Evolutionary conservation across 2,113 vertebrate genomes (phyloP).

Genomic region (Gopherus flavomarginatus): DNA sequence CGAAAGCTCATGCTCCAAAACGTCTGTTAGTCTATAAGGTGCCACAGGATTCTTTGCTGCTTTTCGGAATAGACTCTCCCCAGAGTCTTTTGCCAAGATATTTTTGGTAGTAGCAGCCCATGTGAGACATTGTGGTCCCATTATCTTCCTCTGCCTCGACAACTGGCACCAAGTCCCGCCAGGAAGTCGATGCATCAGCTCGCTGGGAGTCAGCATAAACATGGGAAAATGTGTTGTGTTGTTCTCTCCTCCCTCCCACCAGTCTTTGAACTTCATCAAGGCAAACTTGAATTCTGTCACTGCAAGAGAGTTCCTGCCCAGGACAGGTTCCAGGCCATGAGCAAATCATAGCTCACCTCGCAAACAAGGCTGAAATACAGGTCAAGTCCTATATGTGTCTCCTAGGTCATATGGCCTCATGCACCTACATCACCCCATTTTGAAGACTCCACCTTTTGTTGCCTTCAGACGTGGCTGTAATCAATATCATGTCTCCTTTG

Average conservation of each 20-base stretch:
- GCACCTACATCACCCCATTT: neutral
- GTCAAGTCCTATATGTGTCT: neutral
- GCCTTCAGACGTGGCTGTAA: neutral
- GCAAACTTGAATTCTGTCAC: neutral
- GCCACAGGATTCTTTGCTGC: too few species aligned
- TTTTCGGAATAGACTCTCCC: neutral
- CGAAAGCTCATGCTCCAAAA: too few species aligned
- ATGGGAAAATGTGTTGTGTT: neutral
- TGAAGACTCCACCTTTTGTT: neutral
- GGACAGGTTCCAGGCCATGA: neutral
- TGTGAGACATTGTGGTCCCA: neutral
- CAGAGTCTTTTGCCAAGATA: neutral
- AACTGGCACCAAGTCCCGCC: neutral
- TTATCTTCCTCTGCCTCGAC: neutral
- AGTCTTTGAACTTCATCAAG: neutral
- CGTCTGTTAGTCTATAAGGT: too few species aligned
- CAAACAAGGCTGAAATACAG: neutral
- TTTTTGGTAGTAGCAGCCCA: neutral
- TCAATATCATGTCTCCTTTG: neutral
- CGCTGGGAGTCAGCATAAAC: neutral
- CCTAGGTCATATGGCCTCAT: neutral
- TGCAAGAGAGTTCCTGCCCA: neutral
- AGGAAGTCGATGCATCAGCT: neutral
- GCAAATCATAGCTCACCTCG: neutral
- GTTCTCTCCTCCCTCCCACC: neutral